A percentile compares a stretch with the other conserved stretches of the same genome.
Conservation (phyloP, 1,140 invertebrate genomes). For the Oppia nitens region DNA sequence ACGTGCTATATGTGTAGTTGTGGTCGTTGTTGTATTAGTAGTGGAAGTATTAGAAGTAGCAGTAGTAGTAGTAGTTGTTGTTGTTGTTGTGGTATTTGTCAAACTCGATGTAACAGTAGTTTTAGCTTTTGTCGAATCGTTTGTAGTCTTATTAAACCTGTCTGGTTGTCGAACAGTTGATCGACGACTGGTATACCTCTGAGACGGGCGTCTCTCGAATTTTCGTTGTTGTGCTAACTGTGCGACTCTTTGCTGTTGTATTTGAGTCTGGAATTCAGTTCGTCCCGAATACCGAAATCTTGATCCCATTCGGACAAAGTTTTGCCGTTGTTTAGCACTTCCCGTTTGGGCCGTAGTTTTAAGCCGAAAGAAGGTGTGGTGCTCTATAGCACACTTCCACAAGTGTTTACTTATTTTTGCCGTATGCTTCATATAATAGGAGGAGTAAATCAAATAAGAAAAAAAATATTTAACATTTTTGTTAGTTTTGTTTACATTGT, state of each 20-base stretch:
- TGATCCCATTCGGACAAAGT: conserved; percentile 36
- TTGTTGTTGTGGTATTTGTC: not conserved
- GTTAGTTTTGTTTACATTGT: not conserved
- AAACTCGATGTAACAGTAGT: not conserved
- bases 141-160: too few relatives aligned
- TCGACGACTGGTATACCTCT: conserved; percentile 66
- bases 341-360: conserved; percentile 26
- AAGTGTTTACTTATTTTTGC: conserved; percentile 82
- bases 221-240: conserved; percentile 80
- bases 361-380: conserved; percentile 92
- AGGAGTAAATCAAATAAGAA: not conserved
- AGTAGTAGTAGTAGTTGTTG: not conserved
- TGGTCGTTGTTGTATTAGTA: not conserved
- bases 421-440: conserved; percentile 9
- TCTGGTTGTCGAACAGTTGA: conserved; percentile 3
- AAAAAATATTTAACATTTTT: not conserved
- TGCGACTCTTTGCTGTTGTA: conserved; percentile 64
- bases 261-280: conserved; percentile 84
- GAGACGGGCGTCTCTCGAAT: conserved; percentile 87
- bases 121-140: not conserved
- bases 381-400: conserved; percentile 95
- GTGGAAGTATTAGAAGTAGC: not conserved
- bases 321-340: conserved; percentile 25
- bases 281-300: conserved; percentile 43
- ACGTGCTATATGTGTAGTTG: not conserved